These are phyloP conservation scores for Psylliodes chrysocephalus DNA, from an alignment of 2,888 invertebrate genomes.

Conservation along the genomic window DNA sequence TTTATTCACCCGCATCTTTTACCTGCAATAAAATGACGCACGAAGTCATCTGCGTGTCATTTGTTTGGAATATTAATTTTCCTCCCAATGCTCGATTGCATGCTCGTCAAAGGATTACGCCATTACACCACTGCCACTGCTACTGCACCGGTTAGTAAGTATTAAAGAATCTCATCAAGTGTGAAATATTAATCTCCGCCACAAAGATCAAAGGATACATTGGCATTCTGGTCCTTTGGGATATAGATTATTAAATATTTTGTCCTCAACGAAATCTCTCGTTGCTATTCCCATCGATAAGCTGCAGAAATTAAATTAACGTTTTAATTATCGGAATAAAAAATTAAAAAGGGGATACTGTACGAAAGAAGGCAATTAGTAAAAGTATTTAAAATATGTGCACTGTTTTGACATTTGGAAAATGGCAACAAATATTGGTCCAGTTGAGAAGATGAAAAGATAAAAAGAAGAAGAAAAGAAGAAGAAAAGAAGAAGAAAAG, in stretches of 20 bases:
- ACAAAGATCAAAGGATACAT: constrained; percentile 30
- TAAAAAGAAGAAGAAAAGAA: no score
- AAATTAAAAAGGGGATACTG: background rate
- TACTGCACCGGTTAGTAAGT: constrained; percentile 25
- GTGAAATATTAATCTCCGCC: constrained; percentile 37
- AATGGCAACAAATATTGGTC: no score
- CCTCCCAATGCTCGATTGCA: constrained; percentile 25
- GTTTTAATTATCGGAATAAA: background rate
- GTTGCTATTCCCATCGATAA: no score
- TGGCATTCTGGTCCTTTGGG: constrained; percentile 10
- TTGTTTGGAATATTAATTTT: constrained; percentile 34
- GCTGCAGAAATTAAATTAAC: background rate
- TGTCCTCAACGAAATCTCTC: background rate
- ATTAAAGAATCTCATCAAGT: constrained; percentile 38
- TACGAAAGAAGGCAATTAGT: no score
- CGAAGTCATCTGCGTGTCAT: constrained; percentile 25
- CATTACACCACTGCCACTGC: constrained; percentile 28
- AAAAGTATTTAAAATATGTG: no score
- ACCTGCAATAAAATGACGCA: constrained; percentile 25
- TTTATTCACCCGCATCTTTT: constrained; percentile 26
- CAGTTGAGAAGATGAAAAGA: no score
- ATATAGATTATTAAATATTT: constrained; percentile 21
- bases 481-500: no score
- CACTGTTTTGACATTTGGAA: no score
- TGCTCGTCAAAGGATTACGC: constrained; percentile 30